Conservation (phyloP, 2,113 vertebrate genomes). For the Platycercus adscitus region DNA sequence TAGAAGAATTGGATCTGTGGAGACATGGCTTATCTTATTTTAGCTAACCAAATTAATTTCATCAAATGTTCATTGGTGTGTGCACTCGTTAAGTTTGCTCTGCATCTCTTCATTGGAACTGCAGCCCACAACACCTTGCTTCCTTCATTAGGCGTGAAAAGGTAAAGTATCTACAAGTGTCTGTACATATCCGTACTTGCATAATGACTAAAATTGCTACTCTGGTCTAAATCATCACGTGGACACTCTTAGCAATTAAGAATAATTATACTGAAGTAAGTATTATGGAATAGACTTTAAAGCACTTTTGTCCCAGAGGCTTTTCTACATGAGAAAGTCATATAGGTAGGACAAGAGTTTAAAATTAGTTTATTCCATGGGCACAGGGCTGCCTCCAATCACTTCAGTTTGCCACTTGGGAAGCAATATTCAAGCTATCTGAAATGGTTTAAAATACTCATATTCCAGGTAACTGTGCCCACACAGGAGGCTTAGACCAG, state of each 20-base stretch:
- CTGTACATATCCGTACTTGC: not conserved
- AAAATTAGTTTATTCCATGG: conserved; percentile 22
- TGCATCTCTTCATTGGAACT: not conserved
- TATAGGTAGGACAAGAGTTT: not conserved
- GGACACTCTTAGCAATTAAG: not conserved
- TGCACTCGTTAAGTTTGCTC: not conserved
- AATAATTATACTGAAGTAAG: conserved; percentile 39
- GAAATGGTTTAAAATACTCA: conserved; percentile 8
- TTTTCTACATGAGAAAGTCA: conserved; percentile 13
- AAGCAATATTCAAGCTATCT: conserved; percentile 8
- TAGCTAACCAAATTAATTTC: not conserved
- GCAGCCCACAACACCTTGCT: not conserved
- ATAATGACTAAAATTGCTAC: not conserved
- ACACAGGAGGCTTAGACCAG: not conserved
- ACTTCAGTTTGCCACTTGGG: not conserved
- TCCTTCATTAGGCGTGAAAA: not conserved
- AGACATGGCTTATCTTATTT: not conserved
- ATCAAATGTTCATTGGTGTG: rapidly evolving
- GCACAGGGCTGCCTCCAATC: not conserved
- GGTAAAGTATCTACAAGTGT: not conserved
- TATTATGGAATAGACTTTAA: conserved; percentile 1
- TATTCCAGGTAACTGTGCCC: not conserved
- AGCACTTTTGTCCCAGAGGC: not conserved
- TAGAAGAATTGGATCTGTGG: not conserved
- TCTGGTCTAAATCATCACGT: not conserved